Conservation (phyloP, 1,140 invertebrate species). For the Cotesia vestalis region DNA sequence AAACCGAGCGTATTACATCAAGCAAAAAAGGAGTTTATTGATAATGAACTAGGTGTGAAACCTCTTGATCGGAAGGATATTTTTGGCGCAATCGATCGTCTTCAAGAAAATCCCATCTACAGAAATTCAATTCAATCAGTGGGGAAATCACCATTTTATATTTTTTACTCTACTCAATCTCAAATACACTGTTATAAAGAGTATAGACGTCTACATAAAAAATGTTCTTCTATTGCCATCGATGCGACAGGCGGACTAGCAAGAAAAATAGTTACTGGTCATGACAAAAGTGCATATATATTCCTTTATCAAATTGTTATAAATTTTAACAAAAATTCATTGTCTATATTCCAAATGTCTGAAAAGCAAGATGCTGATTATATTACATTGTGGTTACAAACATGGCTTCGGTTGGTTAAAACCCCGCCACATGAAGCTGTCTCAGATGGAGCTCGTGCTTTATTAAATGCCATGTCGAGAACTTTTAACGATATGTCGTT, state of each 20-base stretch:
- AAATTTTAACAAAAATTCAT: slow-evolving; percentile 7
- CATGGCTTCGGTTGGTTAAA: neutral
- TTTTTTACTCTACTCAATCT: neutral
- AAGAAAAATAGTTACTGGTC: neutral
- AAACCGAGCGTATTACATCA: neutral
- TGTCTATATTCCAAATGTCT: neutral
- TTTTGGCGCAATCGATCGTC: neutral
- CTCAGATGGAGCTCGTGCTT: slow-evolving; percentile 1
- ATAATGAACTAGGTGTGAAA: neutral
- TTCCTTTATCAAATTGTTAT: slow-evolving; percentile 10
- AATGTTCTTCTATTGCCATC: neutral
- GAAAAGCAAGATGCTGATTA: neutral
- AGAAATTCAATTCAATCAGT: neutral
- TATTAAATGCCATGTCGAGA: slow-evolving; percentile 4
- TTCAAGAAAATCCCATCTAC: neutral
- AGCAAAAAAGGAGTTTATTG: slow-evolving; percentile 1
- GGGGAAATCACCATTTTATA: slow-evolving; percentile 6
- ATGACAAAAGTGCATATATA: neutral
- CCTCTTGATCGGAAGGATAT: slow-evolving; percentile 1
- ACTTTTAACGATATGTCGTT: slow-evolving; percentile 3
- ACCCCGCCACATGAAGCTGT: slow-evolving; percentile 7
- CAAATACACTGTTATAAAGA: slow-evolving; percentile 13
- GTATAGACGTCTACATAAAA: slow-evolving; percentile 1
- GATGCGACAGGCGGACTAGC: neutral
- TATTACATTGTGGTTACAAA: slow-evolving; percentile 10